Evolutionary conservation across 2,797 vertebrate genomes (phyloP), one percentile per base, ranked within the genome.

Genomic region (Eulemur mongoz): DNA sequence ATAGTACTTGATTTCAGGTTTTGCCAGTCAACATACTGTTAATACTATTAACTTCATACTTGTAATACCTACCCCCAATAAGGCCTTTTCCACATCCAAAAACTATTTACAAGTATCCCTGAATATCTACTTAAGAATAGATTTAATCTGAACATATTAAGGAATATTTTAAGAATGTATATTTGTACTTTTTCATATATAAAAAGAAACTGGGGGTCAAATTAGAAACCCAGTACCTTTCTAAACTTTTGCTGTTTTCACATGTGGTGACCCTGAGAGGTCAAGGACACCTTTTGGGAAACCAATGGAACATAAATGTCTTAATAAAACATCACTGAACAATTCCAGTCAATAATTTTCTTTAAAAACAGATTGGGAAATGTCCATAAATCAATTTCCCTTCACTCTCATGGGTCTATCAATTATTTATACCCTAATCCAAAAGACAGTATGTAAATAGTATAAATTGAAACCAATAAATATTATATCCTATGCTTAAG

Each of bases 401-500:
- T 81, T 90, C 65, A 88, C 85, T 91, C 38, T 88, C 52, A 27
- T 2, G 76, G 67, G 18, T 8, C 0, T 45, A 83, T 5, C 30
- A 63, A 70, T 40, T 88, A 76, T 54, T 84, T 82, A 73, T 30
- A 93, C 7, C 4, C 20, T 87, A 75, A 52, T n/a, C 27, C 50
- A 67, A 82, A 89, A 20, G 17, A 78, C 0, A 95, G 11, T n/a
- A 90, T 10, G 10, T 54, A 87, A 76, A 89, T 7, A 81, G 8
- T 52, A 87, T 43, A 92, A 97, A 92, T 6, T 81, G 10, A 97
- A 92, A 32, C 27, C 48, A 95, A 65, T 70, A 80, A 81, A 82
- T 81, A 72, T 15, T 83, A n/a, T 12, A 84, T 83, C 17, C 14
- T 79, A 82, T 32, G 8, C 43, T 84, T 86, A 83, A 43, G 32